These are phyloP conservation scores for Dipodomys stephensi DNA, from an alignment of 2,113 vertebrate genomes.

Conservation along the genomic window DNA sequence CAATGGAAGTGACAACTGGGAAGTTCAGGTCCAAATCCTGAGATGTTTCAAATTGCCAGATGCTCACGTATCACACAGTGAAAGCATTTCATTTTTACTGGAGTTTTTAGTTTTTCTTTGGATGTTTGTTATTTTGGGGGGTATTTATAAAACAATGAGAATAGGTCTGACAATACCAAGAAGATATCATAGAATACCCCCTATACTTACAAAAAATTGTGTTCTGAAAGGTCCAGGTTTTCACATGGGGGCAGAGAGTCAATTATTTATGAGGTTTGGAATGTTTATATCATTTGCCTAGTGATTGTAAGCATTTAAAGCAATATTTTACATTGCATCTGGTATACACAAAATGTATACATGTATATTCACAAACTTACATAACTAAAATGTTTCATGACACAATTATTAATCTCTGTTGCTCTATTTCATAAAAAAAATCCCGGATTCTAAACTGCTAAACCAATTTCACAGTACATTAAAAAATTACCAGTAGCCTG, in stretches of 20 bases:
- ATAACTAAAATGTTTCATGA: slow-evolving; percentile 3
- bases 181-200: not conserved
- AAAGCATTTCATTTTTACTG: slow-evolving; percentile 9
- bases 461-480: slow-evolving; percentile 40
- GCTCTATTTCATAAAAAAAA: slow-evolving; percentile 59
- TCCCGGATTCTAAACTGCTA: not conserved
- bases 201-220: not conserved
- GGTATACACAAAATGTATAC: not conserved
- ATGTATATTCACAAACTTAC: not conserved
- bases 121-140: not conserved
- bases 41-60: slow-evolving; percentile 5
- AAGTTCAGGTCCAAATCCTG: slow-evolving; percentile 41
- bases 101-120: slow-evolving; percentile 25
- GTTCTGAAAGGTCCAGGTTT: slow-evolving; percentile 19
- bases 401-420: slow-evolving; percentile 45
- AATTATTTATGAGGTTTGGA: slow-evolving; percentile 39
- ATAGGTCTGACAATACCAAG: not conserved
- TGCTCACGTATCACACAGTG: slow-evolving; percentile 21
- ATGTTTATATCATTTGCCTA: slow-evolving; percentile 27
- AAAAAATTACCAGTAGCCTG: slow-evolving; percentile 13
- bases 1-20: slow-evolving; percentile 36
- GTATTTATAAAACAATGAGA: not conserved
- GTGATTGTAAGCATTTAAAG: slow-evolving; percentile 31
- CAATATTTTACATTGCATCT: not conserved
- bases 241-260: not conserved